Base-by-base conservation (phyloP, 2,888 invertebrate genomes). In the Temnothorax unifasciatus region DNA sequence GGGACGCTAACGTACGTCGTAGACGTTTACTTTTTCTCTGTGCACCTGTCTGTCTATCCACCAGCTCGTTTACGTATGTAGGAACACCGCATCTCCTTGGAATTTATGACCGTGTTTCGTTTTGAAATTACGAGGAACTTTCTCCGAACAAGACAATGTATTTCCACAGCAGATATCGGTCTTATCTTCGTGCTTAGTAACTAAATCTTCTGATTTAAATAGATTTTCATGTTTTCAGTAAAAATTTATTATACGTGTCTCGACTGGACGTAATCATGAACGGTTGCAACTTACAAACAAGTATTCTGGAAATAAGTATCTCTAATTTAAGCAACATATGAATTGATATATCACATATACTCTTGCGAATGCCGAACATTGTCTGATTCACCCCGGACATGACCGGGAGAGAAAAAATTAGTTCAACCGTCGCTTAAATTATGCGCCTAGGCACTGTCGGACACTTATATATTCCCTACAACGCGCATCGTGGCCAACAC, bases 401-500 rank as follows among this genome's bases (percentile, higher is more conserved):
- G 61, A 41, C 21, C 3, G 38, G 13, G 18, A 4, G n/a, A 50
- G 15, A 73, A 73, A 57, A 73, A 73, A 47, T 59, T 25, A 18
- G 47, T 38, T 50, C 18, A 81, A 25, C 29, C 44, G 47, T 44
- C 18, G 47, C 38, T 73, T 47, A 47, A 47, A 59, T 63, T 64
- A 41, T 52, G 52, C 25, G 64, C 21, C 74, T 73, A 50, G 71
- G 41, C 21, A 77, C 29, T 13, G 54, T 15, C 29, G 71, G 71
- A 57, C 29, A 59, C 13, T 59, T 79, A 85, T 88, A 87, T 91
- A 91, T 91, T 92, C 89, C 64, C 82, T 41, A 54, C 77, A 54
- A 68, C 77, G 88, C 87, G 81, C 85, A 77, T 64, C 85, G 85
- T 73, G 75, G 89, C 87, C 85, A 87, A 87, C 90, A 90, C 87